These are phyloP conservation scores for Apocheima hispidaria DNA, from an alignment of 2,888 invertebrate genomes.

Conservation along the genomic window DNA sequence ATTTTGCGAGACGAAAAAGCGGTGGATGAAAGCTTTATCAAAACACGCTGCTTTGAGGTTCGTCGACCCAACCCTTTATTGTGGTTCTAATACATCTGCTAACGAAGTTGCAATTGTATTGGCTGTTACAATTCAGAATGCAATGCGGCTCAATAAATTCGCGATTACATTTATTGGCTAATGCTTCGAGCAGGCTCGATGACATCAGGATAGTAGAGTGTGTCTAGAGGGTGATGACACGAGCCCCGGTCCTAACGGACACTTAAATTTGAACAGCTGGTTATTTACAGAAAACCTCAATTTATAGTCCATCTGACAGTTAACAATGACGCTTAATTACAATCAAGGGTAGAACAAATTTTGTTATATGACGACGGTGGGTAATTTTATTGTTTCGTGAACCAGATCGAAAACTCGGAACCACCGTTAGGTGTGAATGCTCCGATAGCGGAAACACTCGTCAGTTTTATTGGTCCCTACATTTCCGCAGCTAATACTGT, in stretches of 20 bases:
- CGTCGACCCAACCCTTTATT: constrained; percentile 63
- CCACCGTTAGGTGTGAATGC: constrained; percentile 78
- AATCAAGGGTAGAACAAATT: constrained; percentile 64
- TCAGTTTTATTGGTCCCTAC: constrained; percentile 58
- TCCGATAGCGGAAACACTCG: constrained; percentile 70
- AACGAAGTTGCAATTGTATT: constrained; percentile 45
- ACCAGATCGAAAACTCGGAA: constrained; percentile 76
- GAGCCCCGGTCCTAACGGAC: constrained; percentile 20
- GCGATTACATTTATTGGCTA: constrained; percentile 52
- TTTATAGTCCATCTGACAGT: constrained; percentile 43
- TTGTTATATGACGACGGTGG: constrained; percentile 56
- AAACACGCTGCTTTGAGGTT: constrained; percentile 65
- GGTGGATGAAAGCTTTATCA: constrained; percentile 77
- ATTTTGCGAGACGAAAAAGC: constrained; percentile 66
- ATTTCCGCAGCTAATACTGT: constrained; percentile 43
- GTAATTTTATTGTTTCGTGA: constrained; percentile 79
- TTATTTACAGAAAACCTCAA: constrained; percentile 24
- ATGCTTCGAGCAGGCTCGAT: constrained; percentile 38
- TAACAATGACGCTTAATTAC: constrained; percentile 47
- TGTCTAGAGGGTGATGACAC: constrained; percentile 51
- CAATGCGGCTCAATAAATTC: constrained; percentile 47
- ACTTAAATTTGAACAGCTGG: constrained; percentile 27
- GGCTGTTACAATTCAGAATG: constrained; percentile 48
- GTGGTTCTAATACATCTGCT: constrained; percentile 49
- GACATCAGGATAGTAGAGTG: constrained; percentile 29